Conservation (phyloP, 2,888 invertebrate genomes). For the Apamea monoglypha region DNA sequence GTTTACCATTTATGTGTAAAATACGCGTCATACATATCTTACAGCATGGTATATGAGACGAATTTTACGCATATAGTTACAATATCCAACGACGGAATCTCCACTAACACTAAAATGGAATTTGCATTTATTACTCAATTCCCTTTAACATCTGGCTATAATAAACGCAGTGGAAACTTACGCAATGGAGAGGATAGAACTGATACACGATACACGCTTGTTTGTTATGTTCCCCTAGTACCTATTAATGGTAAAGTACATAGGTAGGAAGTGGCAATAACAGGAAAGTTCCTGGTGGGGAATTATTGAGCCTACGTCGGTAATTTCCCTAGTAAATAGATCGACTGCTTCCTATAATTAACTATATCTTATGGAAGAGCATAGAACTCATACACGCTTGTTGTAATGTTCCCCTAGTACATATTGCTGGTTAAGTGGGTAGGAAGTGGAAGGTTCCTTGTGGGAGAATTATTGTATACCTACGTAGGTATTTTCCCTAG, state of each 20-base stretch:
- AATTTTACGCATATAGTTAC: not conserved
- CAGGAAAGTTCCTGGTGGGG: slow-evolving; percentile 16
- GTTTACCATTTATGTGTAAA: too few species aligned
- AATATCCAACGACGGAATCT: slow-evolving; percentile 7
- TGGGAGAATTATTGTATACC: not conserved
- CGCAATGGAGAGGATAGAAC: slow-evolving; percentile 20
- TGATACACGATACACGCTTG: slow-evolving; percentile 4
- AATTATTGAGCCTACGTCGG: not conserved
- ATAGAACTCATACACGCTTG: slow-evolving; percentile 11
- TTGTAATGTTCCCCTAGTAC: slow-evolving; percentile 40
- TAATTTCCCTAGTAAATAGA: slow-evolving; percentile 16
- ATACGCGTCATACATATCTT: not conserved
- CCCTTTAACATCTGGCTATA: slow-evolving; percentile 3
- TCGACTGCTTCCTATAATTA: not conserved
- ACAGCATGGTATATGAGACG: not conserved
- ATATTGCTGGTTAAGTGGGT: slow-evolving; percentile 9
- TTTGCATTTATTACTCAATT: slow-evolving; percentile 45
- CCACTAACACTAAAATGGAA: slow-evolving; percentile 13
- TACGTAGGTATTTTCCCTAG: slow-evolving; percentile 18
- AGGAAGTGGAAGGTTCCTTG: slow-evolving; percentile 21
- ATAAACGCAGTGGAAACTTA: slow-evolving; percentile 43
- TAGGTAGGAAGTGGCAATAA: slow-evolving; percentile 27
- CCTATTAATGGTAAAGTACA: slow-evolving; percentile 3
- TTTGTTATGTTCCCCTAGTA: slow-evolving; percentile 43
- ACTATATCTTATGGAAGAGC: not conserved